Base-by-base conservation (phyloP, 1,140 invertebrate species). In the Anoplophora glabripennis region DNA sequence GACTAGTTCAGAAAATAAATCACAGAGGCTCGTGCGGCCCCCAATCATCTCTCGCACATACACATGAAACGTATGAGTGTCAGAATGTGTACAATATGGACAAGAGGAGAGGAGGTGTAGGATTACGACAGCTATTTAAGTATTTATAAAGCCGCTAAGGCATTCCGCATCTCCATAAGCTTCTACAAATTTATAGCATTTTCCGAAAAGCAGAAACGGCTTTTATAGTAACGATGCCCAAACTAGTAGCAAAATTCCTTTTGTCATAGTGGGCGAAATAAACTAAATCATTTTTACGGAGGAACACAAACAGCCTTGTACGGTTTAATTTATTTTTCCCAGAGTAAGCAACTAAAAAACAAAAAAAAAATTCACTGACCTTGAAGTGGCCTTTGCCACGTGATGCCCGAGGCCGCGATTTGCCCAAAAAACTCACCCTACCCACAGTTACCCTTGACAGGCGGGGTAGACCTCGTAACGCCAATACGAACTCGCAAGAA, bases 1-100 rank as follows among this genome's bases (percentile, higher is more conserved):
- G 56, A 55, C 55, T 59, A 47, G 37, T 40, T 65, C 73, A 75
- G 73, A 75, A 75, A 75, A 75, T 75, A 75, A 75, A 75, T 74
- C 73, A 75, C 71, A 56, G 57, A 64, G 65, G 53, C 57, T 59
- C 42, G 8, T 52, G n/a, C 21, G 40, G 18, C 41, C 37, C n/a
- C 49, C 56, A 48, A 14, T 37, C 60, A 65, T 49, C 58, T 62
- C 38, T 70, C 68, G 52, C 53, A 61, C 70, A 66, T 65, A 64
- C 69, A 63, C 59, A 68, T 68, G 64, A 68, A 52, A 60, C 66
- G 64, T 71, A 72, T 72, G 64, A 65, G 35, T 40, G 37, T 60
- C 38, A 49, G 15, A 59, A 12, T 42, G 59, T 59, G 64, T 61
- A 61, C 57, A 57, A 47, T 64, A 41, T 53, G 15, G 15, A 40